Base-by-base conservation (phyloP, 2,888 invertebrate species). In the Eutolmus rufibarbis region DNA sequence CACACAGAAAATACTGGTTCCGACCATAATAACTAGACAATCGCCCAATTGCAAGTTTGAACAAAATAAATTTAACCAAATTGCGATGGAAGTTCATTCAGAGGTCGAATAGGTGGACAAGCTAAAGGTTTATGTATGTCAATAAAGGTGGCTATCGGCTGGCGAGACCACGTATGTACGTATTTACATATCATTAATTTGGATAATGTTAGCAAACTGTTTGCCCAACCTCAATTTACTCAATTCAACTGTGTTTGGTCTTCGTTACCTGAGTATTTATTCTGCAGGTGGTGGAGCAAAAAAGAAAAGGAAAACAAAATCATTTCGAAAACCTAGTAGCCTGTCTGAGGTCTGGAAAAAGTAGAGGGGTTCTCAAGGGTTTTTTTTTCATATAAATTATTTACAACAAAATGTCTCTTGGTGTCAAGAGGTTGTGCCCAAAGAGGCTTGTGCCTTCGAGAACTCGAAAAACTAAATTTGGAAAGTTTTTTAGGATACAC, bases 151-250 rank as follows among this genome's bases (percentile, higher is more conserved):
- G 74, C 16, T 77, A 19, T 40, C 77, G 40, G n/a, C 5, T 77
- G 1, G n/a, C n/a, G 14, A 19, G n/a, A 74, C 40, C 37, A 34
- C 77, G n/a, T n/a, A n/a, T n/a, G 40, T n/a, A 37, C 40, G 37
- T 77, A 77, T 37, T 77, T 77, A 40, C 77, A 77, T 77, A 16
- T 40, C 77, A 77, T 77, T 77, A 77, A 77, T 77, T 77, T 77
- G 31, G 77, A 34, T 77, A 77, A 77, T 40, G 77, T 37, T 77
- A 34, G 5, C 40, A 77, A 77, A 77, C 40, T 77, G 77, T 77
- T 77, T 77, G 77, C n/a, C 40, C 40, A 77, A 77, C 40, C 40
- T 77, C 40, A 77, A 77, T 77, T 77, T 77, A 77, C 40, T 37
- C 19, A n/a, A 37, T 40, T 77, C 40, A 16, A 77, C 37, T 77